These are phyloP conservation scores for Cydia strobilella DNA, from an alignment of 1,140 invertebrate species.

Conservation along the genomic window DNA sequence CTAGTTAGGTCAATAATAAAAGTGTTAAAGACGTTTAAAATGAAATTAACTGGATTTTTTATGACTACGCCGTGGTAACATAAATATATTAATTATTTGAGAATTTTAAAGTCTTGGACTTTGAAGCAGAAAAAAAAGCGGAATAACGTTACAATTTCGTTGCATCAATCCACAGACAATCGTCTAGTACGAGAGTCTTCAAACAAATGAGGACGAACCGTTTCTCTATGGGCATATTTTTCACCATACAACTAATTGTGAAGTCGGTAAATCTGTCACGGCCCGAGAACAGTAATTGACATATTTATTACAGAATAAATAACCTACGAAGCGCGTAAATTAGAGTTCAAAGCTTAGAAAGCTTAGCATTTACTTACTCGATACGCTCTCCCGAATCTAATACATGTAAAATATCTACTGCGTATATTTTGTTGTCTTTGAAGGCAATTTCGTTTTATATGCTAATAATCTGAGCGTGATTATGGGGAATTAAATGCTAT, in stretches of 20 bases:
- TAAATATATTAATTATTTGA: too few relatives aligned
- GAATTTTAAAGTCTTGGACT: too few relatives aligned
- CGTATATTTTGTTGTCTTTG: neutral
- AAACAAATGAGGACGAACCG: neutral
- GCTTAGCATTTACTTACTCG: slow-evolving; percentile 40
- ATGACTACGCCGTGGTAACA: too few relatives aligned
- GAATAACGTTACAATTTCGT: too few relatives aligned
- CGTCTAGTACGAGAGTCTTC: neutral
- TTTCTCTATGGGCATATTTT: slow-evolving; percentile 36
- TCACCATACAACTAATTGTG: slow-evolving; percentile 36
- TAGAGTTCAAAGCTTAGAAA: slow-evolving; percentile 47
- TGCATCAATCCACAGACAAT: neutral
- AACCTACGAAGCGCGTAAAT: slow-evolving; percentile 51
- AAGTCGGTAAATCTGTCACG: slow-evolving; percentile 47
- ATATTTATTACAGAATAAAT: slow-evolving; percentile 57
- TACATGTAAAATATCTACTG: slow-evolving; percentile 15
- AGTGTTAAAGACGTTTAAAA: too few relatives aligned
- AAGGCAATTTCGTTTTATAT: neutral
- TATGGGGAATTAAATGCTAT: neutral
- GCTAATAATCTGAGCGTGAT: neutral
- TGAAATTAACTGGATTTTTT: too few relatives aligned
- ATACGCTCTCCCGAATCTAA: slow-evolving; percentile 12
- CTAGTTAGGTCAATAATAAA: too few relatives aligned
- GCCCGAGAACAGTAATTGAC: slow-evolving; percentile 50
- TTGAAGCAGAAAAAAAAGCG: too few relatives aligned